phyloP scores from a whole-genome alignment of 2,888 invertebrate species.

The Watsonalla cultraria region DNA sequence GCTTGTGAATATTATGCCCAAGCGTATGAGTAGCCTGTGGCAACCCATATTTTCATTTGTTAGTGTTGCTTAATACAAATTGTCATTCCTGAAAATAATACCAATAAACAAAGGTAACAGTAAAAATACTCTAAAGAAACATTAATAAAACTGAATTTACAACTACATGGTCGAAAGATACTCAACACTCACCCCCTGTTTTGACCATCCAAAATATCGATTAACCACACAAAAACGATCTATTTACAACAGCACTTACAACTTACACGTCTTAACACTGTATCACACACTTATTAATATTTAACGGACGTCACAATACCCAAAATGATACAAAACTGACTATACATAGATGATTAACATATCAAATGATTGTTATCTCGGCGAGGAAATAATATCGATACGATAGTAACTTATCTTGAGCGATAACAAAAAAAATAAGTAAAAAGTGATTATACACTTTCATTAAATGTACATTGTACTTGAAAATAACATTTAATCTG shows the following conservation, averaged over 20 bases:
- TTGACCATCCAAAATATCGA: background rate
- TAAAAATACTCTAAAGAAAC: background rate
- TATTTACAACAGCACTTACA: background rate
- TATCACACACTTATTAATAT: conserved; percentile 7
- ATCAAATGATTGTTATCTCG: conserved; percentile 60
- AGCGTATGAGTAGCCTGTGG: background rate
- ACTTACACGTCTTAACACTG: conserved; percentile 3
- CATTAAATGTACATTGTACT: conserved; percentile 1
- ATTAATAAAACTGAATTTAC: background rate
- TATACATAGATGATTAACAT: conserved; percentile 39
- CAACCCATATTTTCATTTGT: background rate
- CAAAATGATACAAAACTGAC: conserved; percentile 39
- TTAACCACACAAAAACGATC: background rate
- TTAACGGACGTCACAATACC: conserved; percentile 29
- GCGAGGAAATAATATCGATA: conserved; percentile 43
- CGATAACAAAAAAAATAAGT: conserved; percentile 9
- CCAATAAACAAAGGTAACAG: background rate
- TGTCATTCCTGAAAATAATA: conserved; percentile 25
- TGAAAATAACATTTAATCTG: too few relatives aligned
- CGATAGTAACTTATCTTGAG: conserved; percentile 30
- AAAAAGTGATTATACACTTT: conserved; percentile 5
- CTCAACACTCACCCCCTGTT: background rate
- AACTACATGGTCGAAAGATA: too few relatives aligned
- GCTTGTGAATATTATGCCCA: background rate
- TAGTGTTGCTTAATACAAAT: conserved; percentile 4